These are phyloP conservation scores for Barbus barbus DNA, from an alignment of 2,113 vertebrate genomes.

Conservation along the genomic window DNA sequence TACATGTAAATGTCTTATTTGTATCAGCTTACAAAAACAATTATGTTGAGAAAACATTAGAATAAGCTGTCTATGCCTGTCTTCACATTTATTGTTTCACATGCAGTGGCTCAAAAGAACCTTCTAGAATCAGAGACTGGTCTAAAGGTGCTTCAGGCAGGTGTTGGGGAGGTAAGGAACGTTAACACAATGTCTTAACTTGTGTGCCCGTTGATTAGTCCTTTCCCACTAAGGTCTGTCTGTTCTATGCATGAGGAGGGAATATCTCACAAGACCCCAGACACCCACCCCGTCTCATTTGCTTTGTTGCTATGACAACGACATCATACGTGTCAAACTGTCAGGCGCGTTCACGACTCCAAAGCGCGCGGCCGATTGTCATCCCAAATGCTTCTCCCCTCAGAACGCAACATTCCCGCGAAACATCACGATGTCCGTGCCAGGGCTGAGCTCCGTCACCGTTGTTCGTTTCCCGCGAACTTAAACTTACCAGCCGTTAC, in stretches of 20 bases:
- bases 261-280: conserved; percentile 44
- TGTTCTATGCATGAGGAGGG: conserved; percentile 32
- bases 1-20: not conserved
- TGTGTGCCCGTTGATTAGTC: conserved; percentile 3
- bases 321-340: conserved; percentile 68
- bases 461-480: not conserved
- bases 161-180: conserved; percentile 84
- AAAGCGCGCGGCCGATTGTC: conserved; percentile 44
- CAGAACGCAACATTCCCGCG: not conserved
- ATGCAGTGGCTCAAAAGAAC: conserved; percentile 81
- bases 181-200: not conserved
- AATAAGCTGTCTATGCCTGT: not conserved
- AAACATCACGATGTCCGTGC: conserved; percentile 8
- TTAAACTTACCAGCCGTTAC: not conserved
- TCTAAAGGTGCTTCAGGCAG: conserved; percentile 86
- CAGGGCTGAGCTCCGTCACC: not conserved
- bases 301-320: conserved; percentile 63
- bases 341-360: conserved; percentile 56
- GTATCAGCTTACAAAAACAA: not conserved
- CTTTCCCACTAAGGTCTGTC: conserved; percentile 5
- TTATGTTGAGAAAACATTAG: not conserved
- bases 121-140: conserved; percentile 83
- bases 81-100: not conserved
- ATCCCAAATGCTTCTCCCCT: conserved; percentile 23
- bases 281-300: conserved; percentile 36